Evolutionary conservation across 2,888 invertebrate species (phyloP), one percentile per base, ranked within the genome.

Genomic region (Drosophila paucipuncta): DNA sequence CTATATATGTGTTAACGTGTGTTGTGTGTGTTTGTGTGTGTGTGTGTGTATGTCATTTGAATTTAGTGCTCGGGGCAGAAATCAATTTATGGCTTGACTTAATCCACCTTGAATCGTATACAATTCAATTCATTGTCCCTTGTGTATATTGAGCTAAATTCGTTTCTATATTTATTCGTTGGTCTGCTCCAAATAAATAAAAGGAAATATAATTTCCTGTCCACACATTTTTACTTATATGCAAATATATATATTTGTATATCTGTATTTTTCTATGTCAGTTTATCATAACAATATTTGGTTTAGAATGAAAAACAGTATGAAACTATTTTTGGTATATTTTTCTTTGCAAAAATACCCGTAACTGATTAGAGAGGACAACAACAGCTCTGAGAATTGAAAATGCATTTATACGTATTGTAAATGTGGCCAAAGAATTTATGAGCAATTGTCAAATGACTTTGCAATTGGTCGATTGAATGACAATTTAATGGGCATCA

Each of bases 1-100:
- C 13, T 39, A 49, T 50, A 41, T 63, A 31, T 35, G 9, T 43
- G 5, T 11, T 35, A 9, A 33, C 4, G n/a, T 41, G n/a, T 41
- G 39, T 35, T 41, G 4, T 43, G 10, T 41, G 11, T 10, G 18
- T 41, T 11, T 41, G 39, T 41, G n/a, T 41, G 41, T 37, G 37
- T 39, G 37, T 47, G 25, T 50, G 52, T 13, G 28, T 55, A 1
- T 28, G 31, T 84, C 68, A 84, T 85, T 85, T 66, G 71, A 73
- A 80, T 85, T 85, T 78, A 80, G 49, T 73, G 78, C 68, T 57
- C 41, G 63, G 66, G 65, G 58, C 68, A 58, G 60, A 68, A 53
- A 66, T 68, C 75, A 85, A 87, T 87, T 87, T 87, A 87, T 87
- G 83, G 73, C 67, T 85, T 90, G 90, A 90, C 88, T 88, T 88